Conservation (phyloP, 23 tunicate species). For the Trididemnum miniatum region DNA sequence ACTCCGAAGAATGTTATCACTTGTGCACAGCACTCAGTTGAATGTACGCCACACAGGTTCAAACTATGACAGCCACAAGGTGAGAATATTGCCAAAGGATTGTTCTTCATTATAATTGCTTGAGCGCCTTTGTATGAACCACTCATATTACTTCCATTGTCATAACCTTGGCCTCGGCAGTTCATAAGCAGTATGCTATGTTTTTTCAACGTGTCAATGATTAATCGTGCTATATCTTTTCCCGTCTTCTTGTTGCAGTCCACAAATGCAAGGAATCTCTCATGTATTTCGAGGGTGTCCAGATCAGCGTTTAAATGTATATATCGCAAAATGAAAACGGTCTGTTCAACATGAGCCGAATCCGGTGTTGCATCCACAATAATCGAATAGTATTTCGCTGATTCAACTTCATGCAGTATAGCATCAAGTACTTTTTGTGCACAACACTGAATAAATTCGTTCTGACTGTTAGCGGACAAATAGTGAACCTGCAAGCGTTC, state of each 20-base stretch:
- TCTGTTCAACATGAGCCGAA: slow-evolving; percentile 20
- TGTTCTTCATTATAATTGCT: background rate
- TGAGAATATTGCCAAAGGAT: background rate
- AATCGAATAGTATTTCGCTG: slow-evolving; percentile 9
- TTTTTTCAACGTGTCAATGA: background rate
- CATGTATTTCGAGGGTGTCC: background rate
- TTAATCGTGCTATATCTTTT: background rate
- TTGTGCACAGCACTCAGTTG: background rate
- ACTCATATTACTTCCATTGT: slow-evolving; percentile 9
- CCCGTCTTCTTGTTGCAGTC: slow-evolving; percentile 27
- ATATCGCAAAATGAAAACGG: background rate
- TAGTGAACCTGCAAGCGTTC: background rate
- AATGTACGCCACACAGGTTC: slow-evolving; percentile 14
- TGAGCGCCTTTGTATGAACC: background rate
- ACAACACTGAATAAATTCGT: slow-evolving; percentile 16
- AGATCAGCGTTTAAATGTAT: background rate
- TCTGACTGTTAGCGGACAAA: background rate
- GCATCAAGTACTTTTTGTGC: background rate
- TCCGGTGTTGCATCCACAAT: slow-evolving; percentile 27
- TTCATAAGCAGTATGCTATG: background rate
- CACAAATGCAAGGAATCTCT: background rate
- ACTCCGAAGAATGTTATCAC: slow-evolving; percentile 6
- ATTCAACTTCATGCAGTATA: background rate
- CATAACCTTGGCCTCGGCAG: slow-evolving; percentile 25
- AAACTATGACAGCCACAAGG: background rate